phyloP scores from a whole-genome alignment of 1,140 invertebrate genomes.

The Tetramorium simillimum region DNA sequence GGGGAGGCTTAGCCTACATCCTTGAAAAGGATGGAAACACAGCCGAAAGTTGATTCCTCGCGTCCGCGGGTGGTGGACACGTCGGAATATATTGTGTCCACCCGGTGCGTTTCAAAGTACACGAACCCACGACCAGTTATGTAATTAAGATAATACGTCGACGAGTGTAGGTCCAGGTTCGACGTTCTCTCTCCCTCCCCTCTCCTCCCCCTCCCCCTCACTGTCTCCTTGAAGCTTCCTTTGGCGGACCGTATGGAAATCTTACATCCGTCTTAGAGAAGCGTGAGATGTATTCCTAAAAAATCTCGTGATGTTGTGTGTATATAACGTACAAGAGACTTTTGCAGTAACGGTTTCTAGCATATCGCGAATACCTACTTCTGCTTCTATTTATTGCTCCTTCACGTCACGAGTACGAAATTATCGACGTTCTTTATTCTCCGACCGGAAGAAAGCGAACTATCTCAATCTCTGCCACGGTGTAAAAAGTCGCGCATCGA shows the following conservation, averaged over 20 bases:
- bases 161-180: too few species aligned
- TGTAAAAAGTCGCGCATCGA: conserved; percentile 74
- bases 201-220: too few species aligned
- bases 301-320: not conserved
- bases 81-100: too few species aligned
- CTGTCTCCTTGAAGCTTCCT: too few species aligned
- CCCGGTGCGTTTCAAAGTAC: too few species aligned
- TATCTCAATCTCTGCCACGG: conserved; percentile 69
- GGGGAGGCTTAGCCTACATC: too few species aligned
- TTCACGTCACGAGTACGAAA: not conserved
- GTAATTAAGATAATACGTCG: too few species aligned
- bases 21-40: too few species aligned
- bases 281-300: conserved; percentile 6
- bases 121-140: too few species aligned
- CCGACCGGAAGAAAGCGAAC: conserved; percentile 66
- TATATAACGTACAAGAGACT: not conserved
- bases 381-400: not conserved
- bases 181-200: too few species aligned
- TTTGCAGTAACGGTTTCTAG: not conserved
- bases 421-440: conserved; percentile 67
- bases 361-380: not conserved
- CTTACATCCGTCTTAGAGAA: conserved; percentile 12
- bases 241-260: conserved; percentile 13
- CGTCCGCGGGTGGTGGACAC: too few species aligned
- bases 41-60: too few species aligned